Base-by-base conservation (phyloP, 2,797 vertebrate species). In the Adelosebastes latens region DNA sequence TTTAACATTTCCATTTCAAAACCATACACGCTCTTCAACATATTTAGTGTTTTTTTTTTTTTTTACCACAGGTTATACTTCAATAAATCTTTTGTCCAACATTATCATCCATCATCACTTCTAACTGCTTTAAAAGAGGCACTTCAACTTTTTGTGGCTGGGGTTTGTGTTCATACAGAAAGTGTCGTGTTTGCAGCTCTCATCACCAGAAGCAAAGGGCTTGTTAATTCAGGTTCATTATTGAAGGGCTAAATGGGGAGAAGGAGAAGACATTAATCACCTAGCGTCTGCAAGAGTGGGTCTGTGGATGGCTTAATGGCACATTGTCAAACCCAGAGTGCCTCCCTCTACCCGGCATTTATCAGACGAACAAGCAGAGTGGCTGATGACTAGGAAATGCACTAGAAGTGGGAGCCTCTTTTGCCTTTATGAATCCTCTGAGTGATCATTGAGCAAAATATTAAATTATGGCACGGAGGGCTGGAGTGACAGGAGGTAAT, bases 371-470 rank as follows among this genome's bases (percentile, higher is more conserved):
- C 85, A 89, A 75, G 92, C 85, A 72, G 89, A 87, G 80, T 81
- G 81, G 80, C 82, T 90, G 89, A 94, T 88, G 88, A 88, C 79
- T 79, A 61, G 78, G 80, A 93, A 91, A 93, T 85, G 62, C 56
- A 75, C 80, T 71, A 6, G 85, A 82, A 93, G 89, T 87, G 72
- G 80, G 62, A 81, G 84, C 83, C 84, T 85, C 85, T 90, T 87
- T 87, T 79, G 85, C 88, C 82, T 90, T 93, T 66, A 83, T 90
- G 91, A 89, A 92, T 93, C 77, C 86, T 86, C 84, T 72, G 76
- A 93, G 80, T 89, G 89, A 92, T 92, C 92, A 93, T 77, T 85
- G 87, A 91, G 88, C 85, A 90, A 90, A 91, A 89, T 88, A 84
- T 91, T 80, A 90, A 93, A 93, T 92, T 88, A 92, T 79, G 83